These are phyloP conservation scores for Strigamia crassipes DNA, from an alignment of 2,888 invertebrate genomes.

Conservation along the genomic window DNA sequence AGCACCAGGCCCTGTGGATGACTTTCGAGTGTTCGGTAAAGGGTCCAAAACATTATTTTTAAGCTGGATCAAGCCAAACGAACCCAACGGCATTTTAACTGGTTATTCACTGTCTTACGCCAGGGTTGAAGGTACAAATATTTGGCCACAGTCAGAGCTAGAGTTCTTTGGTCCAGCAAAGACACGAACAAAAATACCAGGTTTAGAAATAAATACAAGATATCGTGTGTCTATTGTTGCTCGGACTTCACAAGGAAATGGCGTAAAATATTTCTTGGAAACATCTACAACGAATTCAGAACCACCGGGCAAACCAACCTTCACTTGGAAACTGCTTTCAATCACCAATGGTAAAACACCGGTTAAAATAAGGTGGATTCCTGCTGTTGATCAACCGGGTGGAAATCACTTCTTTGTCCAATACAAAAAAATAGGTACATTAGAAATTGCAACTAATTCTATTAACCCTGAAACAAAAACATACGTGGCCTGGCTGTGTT, in stretches of 20 bases:
- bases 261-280: constrained; percentile 76
- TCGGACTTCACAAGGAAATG: constrained; percentile 84
- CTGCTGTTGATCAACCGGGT: constrained; percentile 77
- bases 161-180: constrained; percentile 72
- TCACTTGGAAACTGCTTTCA: constrained; percentile 70
- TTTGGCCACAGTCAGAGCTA: constrained; percentile 65
- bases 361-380: constrained; percentile 79
- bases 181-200: constrained; percentile 80
- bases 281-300: constrained; percentile 52
- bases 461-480: too few species aligned
- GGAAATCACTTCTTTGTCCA: constrained; percentile 91
- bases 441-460: too few species aligned
- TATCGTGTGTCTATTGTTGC: constrained; percentile 79
- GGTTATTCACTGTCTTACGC: constrained; percentile 93
- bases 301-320: constrained; percentile 64
- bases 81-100: constrained; percentile 87
- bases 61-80: constrained; percentile 89
- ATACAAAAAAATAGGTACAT: constrained; percentile 63
- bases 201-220: constrained; percentile 80
- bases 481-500: too few species aligned
- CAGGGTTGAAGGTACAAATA: constrained; percentile 64
- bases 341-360: constrained; percentile 72
- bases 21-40: constrained; percentile 80
- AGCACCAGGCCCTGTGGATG: constrained; percentile 83
- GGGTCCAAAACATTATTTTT: constrained; percentile 87